Percentiles rank a stretch among this genome's conserved stretches.
phyloP scores from a whole-genome alignment of 2,888 invertebrate genomes.

The Lepeophtheirus nordmannii region DNA sequence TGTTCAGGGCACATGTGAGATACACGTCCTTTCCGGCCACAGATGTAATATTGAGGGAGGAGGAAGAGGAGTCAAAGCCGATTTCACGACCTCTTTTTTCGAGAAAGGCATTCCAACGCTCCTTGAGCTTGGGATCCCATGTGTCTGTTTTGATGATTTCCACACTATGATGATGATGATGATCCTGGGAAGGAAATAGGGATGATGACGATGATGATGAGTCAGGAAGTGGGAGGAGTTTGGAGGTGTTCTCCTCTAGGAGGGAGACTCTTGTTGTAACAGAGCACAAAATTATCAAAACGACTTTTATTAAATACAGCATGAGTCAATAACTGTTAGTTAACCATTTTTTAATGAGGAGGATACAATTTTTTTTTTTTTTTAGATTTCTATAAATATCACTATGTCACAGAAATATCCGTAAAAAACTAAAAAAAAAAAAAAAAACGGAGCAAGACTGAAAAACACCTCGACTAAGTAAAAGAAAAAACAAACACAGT shows the following conservation, averaged over 20 bases:
- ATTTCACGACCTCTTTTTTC: background rate
- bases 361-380: background rate
- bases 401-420: background rate
- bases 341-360: no score
- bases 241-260: no score
- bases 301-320: no score
- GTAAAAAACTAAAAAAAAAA: background rate
- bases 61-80: background rate
- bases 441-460: background rate
- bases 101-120: background rate
- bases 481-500: no score
- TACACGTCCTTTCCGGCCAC: slow-evolving; percentile 4
- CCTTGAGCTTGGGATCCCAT: slow-evolving; percentile 3
- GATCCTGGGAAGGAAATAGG: no score
- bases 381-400: no score
- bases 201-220: no score
- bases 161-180: background rate
- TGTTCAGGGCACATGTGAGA: slow-evolving; percentile 9
- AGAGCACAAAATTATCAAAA: no score
- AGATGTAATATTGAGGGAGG: background rate
- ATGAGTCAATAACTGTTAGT: no score
- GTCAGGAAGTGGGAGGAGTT: no score
- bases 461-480: background rate
- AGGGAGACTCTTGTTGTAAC: no score
- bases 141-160: background rate